Percentiles rank a stretch among this genome's conserved stretches.
Conservation (phyloP, 2,113 vertebrate genomes). For the Sterna hirundo region DNA sequence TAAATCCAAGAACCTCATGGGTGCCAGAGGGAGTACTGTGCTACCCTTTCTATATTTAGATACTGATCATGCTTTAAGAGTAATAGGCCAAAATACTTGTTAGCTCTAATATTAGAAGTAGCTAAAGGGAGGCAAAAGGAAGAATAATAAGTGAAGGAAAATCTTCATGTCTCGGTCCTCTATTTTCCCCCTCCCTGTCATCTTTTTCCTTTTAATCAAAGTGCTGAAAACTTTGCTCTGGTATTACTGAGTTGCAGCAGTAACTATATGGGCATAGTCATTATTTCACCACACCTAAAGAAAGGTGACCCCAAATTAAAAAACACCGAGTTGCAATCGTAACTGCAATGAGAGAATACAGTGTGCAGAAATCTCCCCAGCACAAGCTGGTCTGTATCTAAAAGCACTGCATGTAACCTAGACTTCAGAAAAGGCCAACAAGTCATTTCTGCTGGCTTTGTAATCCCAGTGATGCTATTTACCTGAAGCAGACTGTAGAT, state of each 20-base stretch:
- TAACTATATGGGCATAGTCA: neutral
- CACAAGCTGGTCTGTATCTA: neutral
- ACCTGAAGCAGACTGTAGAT: neutral
- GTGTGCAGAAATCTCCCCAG: neutral
- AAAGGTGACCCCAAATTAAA: neutral
- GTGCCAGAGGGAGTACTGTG: neutral
- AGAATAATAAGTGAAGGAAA: neutral
- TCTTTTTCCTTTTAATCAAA: neutral
- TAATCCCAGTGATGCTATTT: neutral
- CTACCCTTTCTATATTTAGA: neutral
- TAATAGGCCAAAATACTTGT: neutral
- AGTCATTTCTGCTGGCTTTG: neutral
- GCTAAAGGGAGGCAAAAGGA: neutral
- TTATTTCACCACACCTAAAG: neutral
- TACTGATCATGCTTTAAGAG: neutral
- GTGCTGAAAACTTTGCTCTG: neutral
- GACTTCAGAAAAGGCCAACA: neutral
- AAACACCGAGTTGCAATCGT: neutral
- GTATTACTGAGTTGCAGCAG: neutral
- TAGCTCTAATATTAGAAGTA: neutral
- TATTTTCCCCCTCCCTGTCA: neutral
- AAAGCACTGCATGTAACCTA: neutral
- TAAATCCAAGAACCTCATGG: neutral
- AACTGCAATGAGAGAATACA: neutral
- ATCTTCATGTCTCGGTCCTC: rapidly evolving